Evolutionary conservation across 2,888 invertebrate species (phyloP).

Genomic region (Pyrocoelia pectoralis): DNA sequence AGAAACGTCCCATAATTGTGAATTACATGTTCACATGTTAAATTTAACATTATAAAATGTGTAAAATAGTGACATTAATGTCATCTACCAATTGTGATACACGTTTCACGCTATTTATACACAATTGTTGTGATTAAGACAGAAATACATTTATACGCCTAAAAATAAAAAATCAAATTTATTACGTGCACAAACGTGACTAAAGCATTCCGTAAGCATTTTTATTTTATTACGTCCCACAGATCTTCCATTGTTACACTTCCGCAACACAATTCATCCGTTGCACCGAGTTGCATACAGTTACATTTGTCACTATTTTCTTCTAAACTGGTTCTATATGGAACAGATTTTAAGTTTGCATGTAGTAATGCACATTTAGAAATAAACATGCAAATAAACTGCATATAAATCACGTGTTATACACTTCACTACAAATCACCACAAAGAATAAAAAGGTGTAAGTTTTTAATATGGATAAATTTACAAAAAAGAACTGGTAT

Average conservation of each 20-base stretch:
- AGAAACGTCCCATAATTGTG: too few species aligned
- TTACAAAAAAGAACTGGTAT: too few species aligned
- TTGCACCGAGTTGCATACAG: slow-evolving; percentile 27
- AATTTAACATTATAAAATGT: not conserved
- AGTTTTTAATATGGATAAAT: not conserved
- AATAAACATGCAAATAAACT: slow-evolving; percentile 4
- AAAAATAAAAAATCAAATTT: slow-evolving; percentile 3
- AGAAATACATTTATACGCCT: not conserved
- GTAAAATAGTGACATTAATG: not conserved
- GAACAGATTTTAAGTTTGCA: slow-evolving; percentile 18
- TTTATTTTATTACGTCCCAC: slow-evolving; percentile 12
- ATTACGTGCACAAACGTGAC: slow-evolving; percentile 12
- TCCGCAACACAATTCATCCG: slow-evolving; percentile 25
- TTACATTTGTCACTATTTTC: slow-evolving; percentile 27
- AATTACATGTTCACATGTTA: not conserved
- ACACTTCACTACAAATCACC: not conserved
- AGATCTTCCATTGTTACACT: slow-evolving; percentile 19
- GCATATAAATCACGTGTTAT: slow-evolving; percentile 4
- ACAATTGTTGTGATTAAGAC: not conserved
- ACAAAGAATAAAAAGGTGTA: not conserved
- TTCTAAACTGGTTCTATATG: slow-evolving; percentile 24
- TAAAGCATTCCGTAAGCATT: slow-evolving; percentile 11
- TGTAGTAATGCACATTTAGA: slow-evolving; percentile 10
- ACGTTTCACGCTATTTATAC: slow-evolving; percentile 1
- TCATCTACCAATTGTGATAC: not conserved